Conservation (phyloP, 2,113 vertebrate genomes). For the Ellobius talpinus region DNA sequence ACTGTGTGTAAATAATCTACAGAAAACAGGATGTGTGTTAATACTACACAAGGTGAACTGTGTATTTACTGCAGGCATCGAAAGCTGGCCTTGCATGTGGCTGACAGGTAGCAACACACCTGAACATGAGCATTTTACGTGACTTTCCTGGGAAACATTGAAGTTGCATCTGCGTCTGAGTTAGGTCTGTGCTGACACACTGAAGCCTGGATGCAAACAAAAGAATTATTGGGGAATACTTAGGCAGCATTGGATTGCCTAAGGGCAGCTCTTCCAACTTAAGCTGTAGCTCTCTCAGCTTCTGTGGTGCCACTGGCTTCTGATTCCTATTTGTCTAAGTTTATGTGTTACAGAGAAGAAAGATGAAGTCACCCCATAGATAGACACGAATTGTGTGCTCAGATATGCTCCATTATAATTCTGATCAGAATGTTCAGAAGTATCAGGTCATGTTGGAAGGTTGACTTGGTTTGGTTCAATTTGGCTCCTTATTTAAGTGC, state of each 20-base stretch:
- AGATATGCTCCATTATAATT: neutral
- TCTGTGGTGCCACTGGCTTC: neutral
- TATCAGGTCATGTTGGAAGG: neutral
- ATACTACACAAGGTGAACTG: neutral
- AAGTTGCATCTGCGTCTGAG: neutral
- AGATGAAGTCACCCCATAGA: no score
- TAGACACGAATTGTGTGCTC: neutral
- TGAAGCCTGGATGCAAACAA: neutral
- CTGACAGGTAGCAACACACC: neutral
- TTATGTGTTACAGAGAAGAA: neutral
- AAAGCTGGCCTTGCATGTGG: fast-evolving
- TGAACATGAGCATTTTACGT: neutral
- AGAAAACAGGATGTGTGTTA: neutral
- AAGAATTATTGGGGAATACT: neutral
- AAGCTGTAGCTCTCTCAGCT: no score
- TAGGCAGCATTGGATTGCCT: neutral
- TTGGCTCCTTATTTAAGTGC: neutral
- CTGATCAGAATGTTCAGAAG: neutral
- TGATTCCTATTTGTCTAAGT: neutral
- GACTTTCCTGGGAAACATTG: neutral
- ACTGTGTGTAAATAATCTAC: neutral
- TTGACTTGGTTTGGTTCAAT: neutral
- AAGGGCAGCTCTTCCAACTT: neutral
- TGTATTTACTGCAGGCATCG: fast-evolving
- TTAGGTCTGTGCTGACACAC: neutral